Base-by-base conservation (phyloP, 2,888 invertebrate species). In the Agrilus biguttatus region DNA sequence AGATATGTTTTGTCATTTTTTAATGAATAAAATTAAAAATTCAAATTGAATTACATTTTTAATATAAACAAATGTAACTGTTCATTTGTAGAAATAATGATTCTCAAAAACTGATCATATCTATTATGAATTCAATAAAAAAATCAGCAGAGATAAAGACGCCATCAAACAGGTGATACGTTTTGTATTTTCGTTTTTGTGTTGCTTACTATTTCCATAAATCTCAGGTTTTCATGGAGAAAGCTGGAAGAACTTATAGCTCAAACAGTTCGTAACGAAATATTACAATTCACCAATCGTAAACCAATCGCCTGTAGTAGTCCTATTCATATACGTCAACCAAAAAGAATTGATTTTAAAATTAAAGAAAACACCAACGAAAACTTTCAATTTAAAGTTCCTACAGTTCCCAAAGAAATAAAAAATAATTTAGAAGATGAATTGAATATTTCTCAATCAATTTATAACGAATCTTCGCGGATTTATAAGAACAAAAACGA, bases 201-300 rank as follows among this genome's bases (percentile, higher is more conserved):
- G 21, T 36, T 17, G 10, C 23, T 33, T 38, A 34, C 40, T 33
- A 8, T 19, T 21, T 2, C 14, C 32, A 28, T 32, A 38, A 6
- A 21, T 5, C 37, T 28, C 38, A 56, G 55, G 38, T 40, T 53
- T 32, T 41, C 46, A 32, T 56, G 55, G 55, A 48, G 49, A 32
- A 47, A 48, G 43, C 52, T 59, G 19, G 52, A 57, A 46, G 48
- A 48, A 42, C 50, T 54, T 46, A 49, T 57, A 2, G 46, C 55
- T 5, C 55, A 55, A 47, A 41, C 56, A 14, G 50, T 58, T 6
- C 47, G 47, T 42, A 50, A 45, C 13, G 56, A 56, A 49, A 45
- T 57, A 35, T 47, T 50, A 7, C 54, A 56, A 39, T 44, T 55
- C 12, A 51, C 53, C 10, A 41, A 38, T 32, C 48, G 48, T 45